phyloP scores from a whole-genome alignment of 2,797 vertebrate genomes.

The Acestrorhynchus altus region DNA sequence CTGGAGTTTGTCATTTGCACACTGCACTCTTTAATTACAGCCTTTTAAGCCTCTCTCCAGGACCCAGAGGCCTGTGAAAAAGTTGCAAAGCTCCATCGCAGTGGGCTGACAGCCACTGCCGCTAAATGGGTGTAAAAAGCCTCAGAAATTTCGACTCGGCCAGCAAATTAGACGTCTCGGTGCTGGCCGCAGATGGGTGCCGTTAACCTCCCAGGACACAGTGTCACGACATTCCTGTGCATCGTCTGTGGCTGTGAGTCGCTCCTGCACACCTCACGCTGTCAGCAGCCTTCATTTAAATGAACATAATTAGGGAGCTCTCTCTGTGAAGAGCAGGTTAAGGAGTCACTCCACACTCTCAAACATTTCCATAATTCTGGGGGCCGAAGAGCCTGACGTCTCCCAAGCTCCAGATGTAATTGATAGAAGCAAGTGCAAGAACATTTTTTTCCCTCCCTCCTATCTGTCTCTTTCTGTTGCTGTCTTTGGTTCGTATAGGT shows the following conservation, averaged over 20 bases:
- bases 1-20: constrained; percentile 67
- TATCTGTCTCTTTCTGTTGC: neutral
- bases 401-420: constrained; percentile 20
- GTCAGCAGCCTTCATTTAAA: constrained; percentile 60
- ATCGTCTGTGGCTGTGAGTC: constrained; percentile 51
- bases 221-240: constrained; percentile 54
- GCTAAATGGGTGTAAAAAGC: constrained; percentile 59
- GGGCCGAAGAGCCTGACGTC: constrained; percentile 36
- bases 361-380: constrained; percentile 57
- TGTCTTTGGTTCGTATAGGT: constrained; percentile 5
- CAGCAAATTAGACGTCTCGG: constrained; percentile 62
- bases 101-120: constrained; percentile 53
- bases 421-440: constrained; percentile 35
- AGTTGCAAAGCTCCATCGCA: constrained; percentile 48
- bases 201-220: constrained; percentile 62
- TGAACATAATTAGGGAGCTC: constrained; percentile 62
- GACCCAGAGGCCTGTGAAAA: constrained; percentile 57
- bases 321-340: constrained; percentile 55
- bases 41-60: constrained; percentile 54
- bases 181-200: constrained; percentile 45
- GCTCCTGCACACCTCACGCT: constrained; percentile 44
- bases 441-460: constrained; percentile 1
- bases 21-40: constrained; percentile 66
- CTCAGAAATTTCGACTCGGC: constrained; percentile 42
- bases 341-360: constrained; percentile 45